phyloP scores from a whole-genome alignment of 2,797 vertebrate species.

The Ataeniobius toweri region DNA sequence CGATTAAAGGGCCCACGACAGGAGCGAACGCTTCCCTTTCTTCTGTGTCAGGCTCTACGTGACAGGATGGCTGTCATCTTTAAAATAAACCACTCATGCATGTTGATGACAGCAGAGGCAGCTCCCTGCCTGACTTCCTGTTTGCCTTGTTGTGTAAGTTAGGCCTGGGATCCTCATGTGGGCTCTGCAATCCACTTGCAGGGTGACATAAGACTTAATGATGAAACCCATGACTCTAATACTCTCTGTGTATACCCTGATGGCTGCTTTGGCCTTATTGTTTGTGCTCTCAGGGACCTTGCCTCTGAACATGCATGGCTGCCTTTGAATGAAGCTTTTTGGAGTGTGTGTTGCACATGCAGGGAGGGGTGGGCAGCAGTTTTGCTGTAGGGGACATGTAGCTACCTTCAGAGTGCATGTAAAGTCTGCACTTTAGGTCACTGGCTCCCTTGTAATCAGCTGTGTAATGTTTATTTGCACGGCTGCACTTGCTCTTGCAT shows the following conservation, averaged over 20 bases:
- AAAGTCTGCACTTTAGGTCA: slow-evolving; percentile 33
- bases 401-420: slow-evolving; percentile 40
- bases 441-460: slow-evolving; percentile 34
- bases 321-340: slow-evolving; percentile 52
- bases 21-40: slow-evolving; percentile 53
- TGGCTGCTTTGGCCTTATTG: slow-evolving; percentile 52
- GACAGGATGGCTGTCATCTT: slow-evolving; percentile 49
- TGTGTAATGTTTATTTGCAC: slow-evolving; percentile 30
- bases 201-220: slow-evolving; percentile 56
- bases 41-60: slow-evolving; percentile 40
- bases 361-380: slow-evolving; percentile 18
- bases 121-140: slow-evolving; percentile 78
- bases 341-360: slow-evolving; percentile 23
- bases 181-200: slow-evolving; percentile 39
- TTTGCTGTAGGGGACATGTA: slow-evolving; percentile 49
- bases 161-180: slow-evolving; percentile 79
- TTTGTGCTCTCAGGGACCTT: slow-evolving; percentile 54
- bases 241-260: slow-evolving; percentile 36
- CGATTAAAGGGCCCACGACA: slow-evolving; percentile 56
- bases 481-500: slow-evolving; percentile 40
- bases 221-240: slow-evolving; percentile 60
- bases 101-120: slow-evolving; percentile 33
- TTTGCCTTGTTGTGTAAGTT: slow-evolving; percentile 75
- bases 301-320: slow-evolving; percentile 62
- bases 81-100: slow-evolving; percentile 51